Evolutionary conservation across 2,797 vertebrate genomes (phyloP), one percentile per base, ranked within the genome.

Genomic region (Malurus splendens): DNA sequence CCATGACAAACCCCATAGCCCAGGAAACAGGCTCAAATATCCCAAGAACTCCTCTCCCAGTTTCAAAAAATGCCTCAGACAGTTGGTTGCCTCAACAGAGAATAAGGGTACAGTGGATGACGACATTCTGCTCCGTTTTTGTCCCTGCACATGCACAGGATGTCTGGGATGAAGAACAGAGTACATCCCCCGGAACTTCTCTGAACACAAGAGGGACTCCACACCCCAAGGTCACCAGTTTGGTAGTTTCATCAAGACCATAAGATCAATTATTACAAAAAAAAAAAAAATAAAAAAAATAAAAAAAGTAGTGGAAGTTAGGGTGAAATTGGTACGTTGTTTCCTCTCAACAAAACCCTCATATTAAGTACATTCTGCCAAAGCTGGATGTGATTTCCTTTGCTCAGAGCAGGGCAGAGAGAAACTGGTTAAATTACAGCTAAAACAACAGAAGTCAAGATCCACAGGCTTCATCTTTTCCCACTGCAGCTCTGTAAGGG

Each of bases 391-490:
- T 51, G 72, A 18, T 56, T 60, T 80, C 76, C 61, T 61, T 80
- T 85, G 68, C 80, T 67, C 24, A 39, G 68, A 85, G 87, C n/a
- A 74, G 20, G 48, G 54, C 71, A 45, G n/a, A 90, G 77, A 73
- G 42, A 79, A 89, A 30, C 41, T 76, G 38, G 52, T 78, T 44
- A 82, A 62, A 87, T 62, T 56, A 47, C 55, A 86, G 90, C 75
- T 80, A 92, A 87, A 94, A 86, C 60, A 93, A 72, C 12, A 67
- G 45, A 45, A 86, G 47, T 87, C 86, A 48, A 72, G 57, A 91
- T 66, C 92, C 30, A 50, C 0, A 80, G 48, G 33, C 36, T 41
- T 93, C 71, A 51, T 59, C 82, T 74, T 93, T 86, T 66, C 79
- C 60, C 75, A 57, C 7, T 89, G 72, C 55, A 94, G 75, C 42